Evolutionary conservation across 2,797 vertebrate species (phyloP).

Genomic region (Ceyx erithaca): DNA sequence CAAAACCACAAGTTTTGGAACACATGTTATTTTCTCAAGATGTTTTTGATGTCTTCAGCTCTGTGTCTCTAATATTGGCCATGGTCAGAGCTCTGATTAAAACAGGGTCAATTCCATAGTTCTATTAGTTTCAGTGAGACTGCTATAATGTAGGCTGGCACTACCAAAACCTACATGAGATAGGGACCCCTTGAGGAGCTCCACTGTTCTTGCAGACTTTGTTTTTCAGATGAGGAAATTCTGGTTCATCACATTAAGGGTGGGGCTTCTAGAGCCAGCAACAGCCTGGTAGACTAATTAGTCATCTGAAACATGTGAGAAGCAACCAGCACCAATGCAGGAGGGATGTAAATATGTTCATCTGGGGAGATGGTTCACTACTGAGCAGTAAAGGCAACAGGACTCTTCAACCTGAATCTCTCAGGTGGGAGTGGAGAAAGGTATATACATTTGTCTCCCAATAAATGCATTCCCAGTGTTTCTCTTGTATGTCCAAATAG

Average conservation of each 20-base stretch:
- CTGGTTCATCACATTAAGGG: background rate
- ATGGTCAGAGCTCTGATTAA: background rate
- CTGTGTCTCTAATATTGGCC: background rate
- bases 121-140: background rate
- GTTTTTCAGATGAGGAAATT: background rate
- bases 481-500: background rate
- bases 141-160: background rate
- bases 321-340: background rate
- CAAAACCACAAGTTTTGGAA: background rate
- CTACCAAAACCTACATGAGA: background rate
- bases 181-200: background rate
- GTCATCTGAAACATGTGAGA: background rate
- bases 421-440: rapidly evolving
- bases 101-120: background rate
- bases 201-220: background rate
- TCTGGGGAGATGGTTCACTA: background rate
- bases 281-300: background rate
- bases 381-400: background rate
- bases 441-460: background rate
- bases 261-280: background rate
- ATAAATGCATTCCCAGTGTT: rapidly evolving
- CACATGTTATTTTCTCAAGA: background rate
- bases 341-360: background rate
- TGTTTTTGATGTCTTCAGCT: background rate
- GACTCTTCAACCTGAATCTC: background rate